These are phyloP conservation scores for Pogonus chalceus DNA, from an alignment of 1,140 invertebrate species.

Conservation along the genomic window DNA sequence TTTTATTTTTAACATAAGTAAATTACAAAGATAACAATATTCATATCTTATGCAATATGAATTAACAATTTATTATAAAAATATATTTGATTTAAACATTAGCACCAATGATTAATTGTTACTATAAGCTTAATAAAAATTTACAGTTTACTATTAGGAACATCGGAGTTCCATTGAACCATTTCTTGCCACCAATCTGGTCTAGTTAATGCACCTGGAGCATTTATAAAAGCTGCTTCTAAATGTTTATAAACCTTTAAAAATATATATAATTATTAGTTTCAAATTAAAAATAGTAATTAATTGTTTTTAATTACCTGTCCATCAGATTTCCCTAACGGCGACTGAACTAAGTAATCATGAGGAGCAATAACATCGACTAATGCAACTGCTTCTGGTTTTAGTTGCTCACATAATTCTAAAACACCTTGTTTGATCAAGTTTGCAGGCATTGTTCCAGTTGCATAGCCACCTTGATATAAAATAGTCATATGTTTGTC, in stretches of 20 bases:
- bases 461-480: conserved; percentile 62
- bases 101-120: too few relatives aligned
- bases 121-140: too few relatives aligned
- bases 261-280: conserved; percentile 5
- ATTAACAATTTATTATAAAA: too few relatives aligned
- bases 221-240: conserved; percentile 42
- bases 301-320: conserved; percentile 35
- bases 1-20: too few relatives aligned
- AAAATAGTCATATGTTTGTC: conserved; percentile 66
- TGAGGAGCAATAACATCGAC: conserved; percentile 63
- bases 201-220: conserved; percentile 41
- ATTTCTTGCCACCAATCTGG: conserved; percentile 52
- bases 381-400: conserved; percentile 59
- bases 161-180: conserved; percentile 31
- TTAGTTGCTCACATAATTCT: conserved; percentile 50
- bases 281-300: background rate
- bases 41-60: too few relatives aligned
- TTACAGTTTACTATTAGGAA: background rate
- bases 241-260: conserved; percentile 49
- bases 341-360: conserved; percentile 68
- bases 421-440: conserved; percentile 48
- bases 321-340: conserved; percentile 60
- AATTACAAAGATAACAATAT: too few relatives aligned
- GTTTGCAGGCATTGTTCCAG: conserved; percentile 34
- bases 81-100: too few relatives aligned